phyloP scores from a whole-genome alignment of 2,113 vertebrate genomes.

The Oriolus oriolus region DNA sequence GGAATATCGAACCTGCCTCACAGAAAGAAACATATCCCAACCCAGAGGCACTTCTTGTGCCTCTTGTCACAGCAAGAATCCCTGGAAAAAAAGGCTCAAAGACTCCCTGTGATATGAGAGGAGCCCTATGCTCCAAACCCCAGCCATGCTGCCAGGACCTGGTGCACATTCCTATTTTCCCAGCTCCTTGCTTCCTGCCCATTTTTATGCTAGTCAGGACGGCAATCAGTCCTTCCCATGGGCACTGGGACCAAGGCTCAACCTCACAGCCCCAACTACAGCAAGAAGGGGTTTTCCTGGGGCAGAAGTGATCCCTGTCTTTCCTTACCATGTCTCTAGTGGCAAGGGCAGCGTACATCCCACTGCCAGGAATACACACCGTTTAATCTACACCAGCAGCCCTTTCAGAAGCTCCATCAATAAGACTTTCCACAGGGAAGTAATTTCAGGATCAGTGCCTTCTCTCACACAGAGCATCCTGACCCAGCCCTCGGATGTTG shows the following conservation, averaged over 20 bases:
- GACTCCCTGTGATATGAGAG: rapidly evolving
- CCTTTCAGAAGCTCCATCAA: background rate
- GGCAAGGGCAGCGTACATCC: background rate
- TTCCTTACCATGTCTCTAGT: rapidly evolving
- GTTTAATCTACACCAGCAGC: background rate
- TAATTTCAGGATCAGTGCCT: background rate
- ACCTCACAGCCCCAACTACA: background rate
- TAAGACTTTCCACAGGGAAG: background rate
- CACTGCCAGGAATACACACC: background rate
- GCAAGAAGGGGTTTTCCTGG: background rate
- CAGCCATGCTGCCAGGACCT: background rate
- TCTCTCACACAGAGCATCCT: background rate
- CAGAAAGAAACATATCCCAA: background rate
- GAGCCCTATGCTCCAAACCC: rapidly evolving
- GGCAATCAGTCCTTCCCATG: background rate
- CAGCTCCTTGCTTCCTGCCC: background rate
- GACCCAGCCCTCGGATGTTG: background rate
- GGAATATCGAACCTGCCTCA: rapidly evolving
- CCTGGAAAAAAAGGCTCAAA: background rate
- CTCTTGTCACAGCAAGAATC: background rate
- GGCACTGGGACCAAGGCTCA: background rate
- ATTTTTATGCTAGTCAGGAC: background rate
- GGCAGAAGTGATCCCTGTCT: background rate
- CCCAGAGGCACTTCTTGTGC: too few species aligned
- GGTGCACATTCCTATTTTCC: background rate